A percentile compares a stretch with the other conserved stretches of the same genome.
Evolutionary conservation across 2,888 invertebrate genomes (phyloP).

Genomic region (Sphaerophoria rueppellii): DNA sequence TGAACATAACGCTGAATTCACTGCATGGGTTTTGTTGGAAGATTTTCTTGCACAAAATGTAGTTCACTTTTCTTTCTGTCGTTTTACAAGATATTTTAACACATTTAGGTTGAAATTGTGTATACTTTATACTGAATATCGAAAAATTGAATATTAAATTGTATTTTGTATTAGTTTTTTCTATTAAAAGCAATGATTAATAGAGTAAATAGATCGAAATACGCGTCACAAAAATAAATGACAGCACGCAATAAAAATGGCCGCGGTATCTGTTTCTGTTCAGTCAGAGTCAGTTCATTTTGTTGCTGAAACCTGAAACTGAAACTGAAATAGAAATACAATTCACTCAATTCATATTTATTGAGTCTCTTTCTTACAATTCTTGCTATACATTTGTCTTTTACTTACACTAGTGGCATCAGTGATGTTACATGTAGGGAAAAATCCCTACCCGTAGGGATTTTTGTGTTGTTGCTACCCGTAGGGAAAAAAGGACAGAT

Average conservation of each 20-base stretch:
- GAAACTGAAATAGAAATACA: too few species aligned
- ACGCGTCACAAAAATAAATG: constrained; percentile 75
- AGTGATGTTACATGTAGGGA: not conserved
- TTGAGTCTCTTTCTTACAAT: too few species aligned
- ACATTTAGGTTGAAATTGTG: constrained; percentile 34
- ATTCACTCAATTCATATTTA: too few species aligned
- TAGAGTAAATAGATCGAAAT: constrained; percentile 65
- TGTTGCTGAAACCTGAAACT: constrained; percentile 69
- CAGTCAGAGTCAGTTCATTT: constrained; percentile 39
- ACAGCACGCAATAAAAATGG: constrained; percentile 81
- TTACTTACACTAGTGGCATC: too few species aligned
- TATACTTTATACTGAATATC: constrained; percentile 43
- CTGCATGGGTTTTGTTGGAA: constrained; percentile 64
- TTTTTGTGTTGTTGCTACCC: not conserved
- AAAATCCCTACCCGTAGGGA: not conserved
- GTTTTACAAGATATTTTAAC: constrained; percentile 34
- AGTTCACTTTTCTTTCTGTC: constrained; percentile 51
- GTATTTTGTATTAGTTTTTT: constrained; percentile 42
- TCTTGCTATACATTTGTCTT: too few species aligned
- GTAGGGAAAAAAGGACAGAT: not conserved
- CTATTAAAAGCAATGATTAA: constrained; percentile 65
- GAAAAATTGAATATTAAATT: constrained; percentile 4
- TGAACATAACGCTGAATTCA: constrained; percentile 73
- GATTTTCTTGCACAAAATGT: constrained; percentile 57
- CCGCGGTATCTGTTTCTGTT: constrained; percentile 74